Conservation (phyloP, 2,113 vertebrate species). For the Myanophis thanlyinensis region DNA sequence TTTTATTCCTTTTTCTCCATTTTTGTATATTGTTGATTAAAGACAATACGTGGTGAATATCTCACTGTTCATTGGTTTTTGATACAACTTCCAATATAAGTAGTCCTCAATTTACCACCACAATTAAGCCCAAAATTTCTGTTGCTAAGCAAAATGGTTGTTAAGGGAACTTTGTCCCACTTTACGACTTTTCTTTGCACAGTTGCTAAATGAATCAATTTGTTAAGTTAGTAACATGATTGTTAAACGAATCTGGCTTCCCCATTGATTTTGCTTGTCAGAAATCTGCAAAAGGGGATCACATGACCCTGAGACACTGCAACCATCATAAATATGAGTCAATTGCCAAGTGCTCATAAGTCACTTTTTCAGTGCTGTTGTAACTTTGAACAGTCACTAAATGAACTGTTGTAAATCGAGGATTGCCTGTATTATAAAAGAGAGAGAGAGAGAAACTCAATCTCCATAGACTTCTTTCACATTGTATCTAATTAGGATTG, state of each 20-base stretch:
- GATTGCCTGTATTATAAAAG: neutral
- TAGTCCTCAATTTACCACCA: neutral
- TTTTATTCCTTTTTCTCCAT: neutral
- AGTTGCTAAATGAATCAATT: neutral
- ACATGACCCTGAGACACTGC: neutral
- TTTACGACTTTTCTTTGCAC: neutral
- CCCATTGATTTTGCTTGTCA: neutral
- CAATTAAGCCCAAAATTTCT: neutral
- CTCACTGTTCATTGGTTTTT: neutral
- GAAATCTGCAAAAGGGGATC: neutral
- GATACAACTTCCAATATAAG: neutral
- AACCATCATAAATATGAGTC: neutral
- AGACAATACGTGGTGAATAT: neutral
- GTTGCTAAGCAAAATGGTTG: neutral
- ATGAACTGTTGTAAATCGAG: neutral
- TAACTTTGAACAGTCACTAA: neutral
- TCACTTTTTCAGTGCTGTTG: neutral
- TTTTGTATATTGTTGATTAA: neutral
- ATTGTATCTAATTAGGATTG: neutral
- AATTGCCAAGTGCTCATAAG: neutral
- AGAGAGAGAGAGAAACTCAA: neutral
- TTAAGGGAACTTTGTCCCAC: neutral
- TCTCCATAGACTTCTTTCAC: neutral
- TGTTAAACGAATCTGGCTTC: neutral
- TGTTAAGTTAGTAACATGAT: neutral